phyloP scores from a whole-genome alignment of 2,113 vertebrate genomes.

The Plecturocebus donacophilus region DNA sequence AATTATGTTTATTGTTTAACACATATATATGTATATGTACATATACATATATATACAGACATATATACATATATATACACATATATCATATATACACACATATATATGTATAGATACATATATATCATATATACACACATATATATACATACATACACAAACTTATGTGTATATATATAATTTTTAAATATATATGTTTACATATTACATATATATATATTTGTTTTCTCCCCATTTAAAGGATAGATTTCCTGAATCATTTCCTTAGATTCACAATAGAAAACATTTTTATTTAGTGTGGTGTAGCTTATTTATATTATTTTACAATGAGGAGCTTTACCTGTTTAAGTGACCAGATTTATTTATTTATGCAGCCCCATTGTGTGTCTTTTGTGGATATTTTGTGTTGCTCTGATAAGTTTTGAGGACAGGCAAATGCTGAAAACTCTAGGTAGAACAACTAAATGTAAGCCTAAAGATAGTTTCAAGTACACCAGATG shows the following conservation, averaged over 20 bases:
- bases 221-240: neutral
- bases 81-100: too few species aligned
- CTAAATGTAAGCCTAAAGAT: neutral
- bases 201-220: neutral
- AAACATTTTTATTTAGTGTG: neutral
- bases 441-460: neutral
- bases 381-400: neutral
- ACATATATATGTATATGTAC: too few species aligned
- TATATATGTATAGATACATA: too few species aligned
- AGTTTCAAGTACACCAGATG: neutral
- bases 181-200: too few species aligned
- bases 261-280: neutral
- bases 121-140: too few species aligned
- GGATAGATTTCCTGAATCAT: neutral
- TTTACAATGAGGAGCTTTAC: neutral
- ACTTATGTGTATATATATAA: too few species aligned
- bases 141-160: too few species aligned
- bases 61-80: neutral
- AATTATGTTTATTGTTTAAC: neutral
- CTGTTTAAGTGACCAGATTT: neutral
- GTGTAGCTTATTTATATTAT: neutral
- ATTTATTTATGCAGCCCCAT: neutral
- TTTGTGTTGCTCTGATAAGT: neutral
- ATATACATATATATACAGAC: neutral
- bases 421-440: neutral